These are phyloP conservation scores for Matsumyia berberina DNA, from an alignment of 2,888 invertebrate species.

Conservation along the genomic window DNA sequence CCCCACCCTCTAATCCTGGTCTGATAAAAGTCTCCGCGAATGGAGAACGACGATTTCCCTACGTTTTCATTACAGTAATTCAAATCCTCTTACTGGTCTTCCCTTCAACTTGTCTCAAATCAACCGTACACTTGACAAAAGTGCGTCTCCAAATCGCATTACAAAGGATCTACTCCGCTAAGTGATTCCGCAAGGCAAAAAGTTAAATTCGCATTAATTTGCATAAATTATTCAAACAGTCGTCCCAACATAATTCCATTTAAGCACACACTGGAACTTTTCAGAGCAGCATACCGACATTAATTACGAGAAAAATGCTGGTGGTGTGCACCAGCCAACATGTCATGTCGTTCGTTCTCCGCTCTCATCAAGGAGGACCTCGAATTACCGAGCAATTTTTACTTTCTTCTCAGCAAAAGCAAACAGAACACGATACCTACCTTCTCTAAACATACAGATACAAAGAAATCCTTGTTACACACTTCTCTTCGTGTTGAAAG, in stretches of 20 bases:
- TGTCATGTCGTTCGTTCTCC: neutral
- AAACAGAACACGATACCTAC: neutral
- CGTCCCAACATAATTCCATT: conserved; percentile 5
- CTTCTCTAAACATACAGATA: conserved; percentile 19
- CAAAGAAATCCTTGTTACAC: conserved; percentile 21
- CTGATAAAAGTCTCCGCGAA: too few relatives aligned
- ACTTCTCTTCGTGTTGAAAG: neutral
- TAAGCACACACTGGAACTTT: neutral
- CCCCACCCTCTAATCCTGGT: too few relatives aligned
- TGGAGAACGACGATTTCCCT: too few relatives aligned
- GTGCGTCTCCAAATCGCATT: neutral
- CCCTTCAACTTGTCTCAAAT: too few relatives aligned
- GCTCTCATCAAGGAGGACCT: conserved; percentile 13
- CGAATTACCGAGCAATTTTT: conserved; percentile 38
- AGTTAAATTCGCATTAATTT: conserved; percentile 10
- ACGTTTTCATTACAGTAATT: too few relatives aligned
- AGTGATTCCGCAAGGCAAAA: conserved; percentile 4
- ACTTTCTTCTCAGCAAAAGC: conserved; percentile 7
- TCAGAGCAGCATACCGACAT: neutral
- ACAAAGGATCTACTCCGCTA: conserved; percentile 19
- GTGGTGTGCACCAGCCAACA: neutral
- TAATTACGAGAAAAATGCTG: conserved; percentile 10
- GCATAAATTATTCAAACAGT: conserved; percentile 18
- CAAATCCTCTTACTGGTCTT: too few relatives aligned
- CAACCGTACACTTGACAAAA: neutral